These are phyloP conservation scores for Capitulum mitella DNA, from an alignment of 2,888 invertebrate genomes.

Conservation along the genomic window DNA sequence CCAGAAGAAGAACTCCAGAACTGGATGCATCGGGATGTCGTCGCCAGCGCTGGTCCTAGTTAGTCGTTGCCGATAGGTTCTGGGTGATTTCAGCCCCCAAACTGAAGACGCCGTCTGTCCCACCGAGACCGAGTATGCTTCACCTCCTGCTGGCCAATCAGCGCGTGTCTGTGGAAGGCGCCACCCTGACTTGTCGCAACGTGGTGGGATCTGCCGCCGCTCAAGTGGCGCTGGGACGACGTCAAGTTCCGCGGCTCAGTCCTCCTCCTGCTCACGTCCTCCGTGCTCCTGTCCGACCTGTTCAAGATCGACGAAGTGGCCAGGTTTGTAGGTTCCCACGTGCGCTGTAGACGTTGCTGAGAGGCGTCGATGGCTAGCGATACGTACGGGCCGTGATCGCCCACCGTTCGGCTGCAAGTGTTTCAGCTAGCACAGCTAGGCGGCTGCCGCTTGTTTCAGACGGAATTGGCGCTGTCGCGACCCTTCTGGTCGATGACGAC, in stretches of 20 bases:
- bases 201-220: background rate
- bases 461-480: constrained; percentile 20
- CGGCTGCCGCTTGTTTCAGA: background rate
- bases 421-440: background rate
- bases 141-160: background rate
- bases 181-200: background rate
- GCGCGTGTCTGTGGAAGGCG: background rate
- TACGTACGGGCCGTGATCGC: background rate
- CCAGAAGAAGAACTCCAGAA: too few relatives aligned
- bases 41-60: too few relatives aligned
- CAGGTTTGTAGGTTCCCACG: too few relatives aligned
- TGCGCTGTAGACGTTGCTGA: too few relatives aligned
- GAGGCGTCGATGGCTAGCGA: background rate
- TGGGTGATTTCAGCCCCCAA: too few relatives aligned
- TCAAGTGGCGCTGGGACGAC: background rate
- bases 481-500: constrained; percentile 32
- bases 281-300: background rate
- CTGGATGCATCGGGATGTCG: too few relatives aligned
- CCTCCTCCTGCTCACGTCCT: background rate
- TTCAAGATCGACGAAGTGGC: background rate
- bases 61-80: too few relatives aligned
- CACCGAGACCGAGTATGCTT: too few relatives aligned
- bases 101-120: too few relatives aligned
- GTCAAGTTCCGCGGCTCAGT: background rate
- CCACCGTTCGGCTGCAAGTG: background rate